These are phyloP conservation scores for Gymnodraco acuticeps DNA, from an alignment of 2,797 vertebrate genomes.

Conservation along the genomic window DNA sequence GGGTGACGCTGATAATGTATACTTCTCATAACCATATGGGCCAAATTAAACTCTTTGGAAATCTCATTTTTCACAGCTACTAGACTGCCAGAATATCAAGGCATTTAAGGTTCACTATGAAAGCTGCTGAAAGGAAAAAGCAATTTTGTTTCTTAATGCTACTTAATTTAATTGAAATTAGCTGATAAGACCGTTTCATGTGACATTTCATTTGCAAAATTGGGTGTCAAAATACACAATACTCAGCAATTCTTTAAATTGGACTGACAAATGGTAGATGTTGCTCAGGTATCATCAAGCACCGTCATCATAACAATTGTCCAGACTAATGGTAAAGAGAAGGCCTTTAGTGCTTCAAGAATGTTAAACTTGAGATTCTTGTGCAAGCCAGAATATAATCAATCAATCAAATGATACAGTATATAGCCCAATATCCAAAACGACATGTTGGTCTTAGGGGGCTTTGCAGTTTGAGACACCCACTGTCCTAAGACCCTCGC, in stretches of 20 bases:
- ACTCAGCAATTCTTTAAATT: constrained; percentile 30
- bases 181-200: constrained; percentile 22
- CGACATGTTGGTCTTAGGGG: no score
- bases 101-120: no score
- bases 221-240: constrained; percentile 19
- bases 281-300: constrained; percentile 35
- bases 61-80: no score
- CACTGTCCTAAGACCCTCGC: no score
- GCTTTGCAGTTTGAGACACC: no score
- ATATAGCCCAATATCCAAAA: no score
- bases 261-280: constrained; percentile 9
- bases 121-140: no score
- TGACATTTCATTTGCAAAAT: constrained; percentile 20
- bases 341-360: constrained; percentile 4
- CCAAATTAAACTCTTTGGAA: no score
- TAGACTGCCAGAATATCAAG: no score
- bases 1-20: no score
- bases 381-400: background rate
- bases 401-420: no score
- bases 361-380: background rate
- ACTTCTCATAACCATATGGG: no score
- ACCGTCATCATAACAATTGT: constrained; percentile 23
- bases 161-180: constrained; percentile 37
- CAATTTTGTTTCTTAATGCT: constrained; percentile 12
- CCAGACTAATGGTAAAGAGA: constrained; percentile 34